Conservation (phyloP, 2,888 invertebrate species). For the Tipula confusa region DNA sequence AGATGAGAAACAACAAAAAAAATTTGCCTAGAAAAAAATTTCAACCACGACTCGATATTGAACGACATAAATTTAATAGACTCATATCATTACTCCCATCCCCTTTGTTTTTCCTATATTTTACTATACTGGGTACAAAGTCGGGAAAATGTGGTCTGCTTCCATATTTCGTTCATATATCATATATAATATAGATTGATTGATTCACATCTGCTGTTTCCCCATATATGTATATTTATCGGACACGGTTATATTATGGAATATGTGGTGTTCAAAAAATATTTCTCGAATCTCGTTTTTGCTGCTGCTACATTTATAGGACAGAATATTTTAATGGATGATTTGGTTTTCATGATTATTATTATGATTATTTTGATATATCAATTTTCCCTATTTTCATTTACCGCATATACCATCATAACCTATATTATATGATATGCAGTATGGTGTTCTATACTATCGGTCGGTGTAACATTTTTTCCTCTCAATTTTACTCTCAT, state of each 20-base stretch:
- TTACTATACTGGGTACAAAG: background rate
- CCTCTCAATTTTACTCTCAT: background rate
- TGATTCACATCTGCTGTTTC: constrained; percentile 5
- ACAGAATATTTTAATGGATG: background rate
- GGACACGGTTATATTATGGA: background rate
- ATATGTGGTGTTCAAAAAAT: background rate
- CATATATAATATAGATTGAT: constrained; percentile 8
- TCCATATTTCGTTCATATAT: background rate
- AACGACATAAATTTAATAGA: constrained; percentile 3
- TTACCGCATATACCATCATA: background rate
- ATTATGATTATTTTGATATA: constrained; percentile 3
- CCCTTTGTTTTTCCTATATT: background rate
- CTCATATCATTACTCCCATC: background rate
- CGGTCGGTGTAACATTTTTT: background rate
- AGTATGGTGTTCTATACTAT: background rate
- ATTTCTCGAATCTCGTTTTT: background rate
- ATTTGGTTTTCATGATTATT: constrained; percentile 16
- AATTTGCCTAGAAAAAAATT: background rate
- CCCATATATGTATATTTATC: background rate
- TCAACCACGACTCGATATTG: background rate
- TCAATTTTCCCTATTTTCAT: background rate
- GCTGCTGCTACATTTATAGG: background rate
- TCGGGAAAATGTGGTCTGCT: background rate
- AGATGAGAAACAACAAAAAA: background rate
- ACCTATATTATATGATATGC: too few relatives aligned